Conservation (phyloP, 2,888 invertebrate species). For the Hemaris fuciformis region DNA sequence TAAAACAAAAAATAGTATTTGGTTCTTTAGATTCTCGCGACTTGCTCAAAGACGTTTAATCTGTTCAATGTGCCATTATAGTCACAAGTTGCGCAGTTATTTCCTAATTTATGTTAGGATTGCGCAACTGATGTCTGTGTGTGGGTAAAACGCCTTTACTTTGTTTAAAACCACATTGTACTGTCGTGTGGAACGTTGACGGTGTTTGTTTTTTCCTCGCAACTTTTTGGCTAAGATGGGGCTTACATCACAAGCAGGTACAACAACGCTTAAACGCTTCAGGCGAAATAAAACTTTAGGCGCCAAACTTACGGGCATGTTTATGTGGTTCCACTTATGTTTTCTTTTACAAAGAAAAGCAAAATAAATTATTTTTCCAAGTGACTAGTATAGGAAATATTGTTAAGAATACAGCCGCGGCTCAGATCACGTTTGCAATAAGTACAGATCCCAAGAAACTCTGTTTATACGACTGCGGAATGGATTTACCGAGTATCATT, state of each 20-base stretch:
- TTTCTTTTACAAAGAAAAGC: too few species aligned
- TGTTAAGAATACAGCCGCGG: background rate
- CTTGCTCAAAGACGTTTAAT: conserved; percentile 63
- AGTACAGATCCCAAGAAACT: background rate
- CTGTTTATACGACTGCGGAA: background rate
- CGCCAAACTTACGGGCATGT: background rate
- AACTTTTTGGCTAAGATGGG: background rate
- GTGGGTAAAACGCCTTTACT: conserved; percentile 22
- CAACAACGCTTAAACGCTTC: background rate
- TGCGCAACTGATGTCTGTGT: conserved; percentile 33
- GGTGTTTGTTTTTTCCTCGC: background rate
- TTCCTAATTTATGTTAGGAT: conserved; percentile 63
- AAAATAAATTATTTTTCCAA: too few species aligned
- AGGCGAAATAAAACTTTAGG: background rate
- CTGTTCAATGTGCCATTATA: conserved; percentile 70
- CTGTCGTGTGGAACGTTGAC: background rate
- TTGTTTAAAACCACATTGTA: conserved; percentile 25
- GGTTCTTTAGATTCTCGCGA: conserved; percentile 41
- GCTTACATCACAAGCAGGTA: background rate
- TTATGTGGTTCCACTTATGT: background rate
- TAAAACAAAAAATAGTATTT: background rate
- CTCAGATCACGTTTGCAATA: background rate
- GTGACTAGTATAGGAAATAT: too few species aligned
- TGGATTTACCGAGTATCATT: background rate
- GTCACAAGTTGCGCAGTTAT: conserved; percentile 71